Evolutionary conservation across 2,113 vertebrate genomes (phyloP).

Genomic region (Verasper variegatus): DNA sequence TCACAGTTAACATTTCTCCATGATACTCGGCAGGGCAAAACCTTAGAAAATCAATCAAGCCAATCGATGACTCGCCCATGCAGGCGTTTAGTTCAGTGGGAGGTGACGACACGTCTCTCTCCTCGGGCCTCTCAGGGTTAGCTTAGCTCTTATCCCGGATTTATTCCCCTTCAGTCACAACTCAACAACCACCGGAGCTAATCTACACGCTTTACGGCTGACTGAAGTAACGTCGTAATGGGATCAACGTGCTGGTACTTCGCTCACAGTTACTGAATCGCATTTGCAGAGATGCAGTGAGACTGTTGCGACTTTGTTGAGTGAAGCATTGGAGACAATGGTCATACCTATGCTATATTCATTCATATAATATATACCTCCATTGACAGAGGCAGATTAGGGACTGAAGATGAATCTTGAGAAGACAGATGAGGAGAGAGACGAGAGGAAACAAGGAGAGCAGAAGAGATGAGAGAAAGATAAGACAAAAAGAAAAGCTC

Average conservation of each 20-base stretch:
- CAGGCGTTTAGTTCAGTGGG: neutral
- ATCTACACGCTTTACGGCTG: neutral
- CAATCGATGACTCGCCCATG: neutral
- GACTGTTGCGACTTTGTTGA: too few relatives aligned
- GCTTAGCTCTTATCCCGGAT: neutral
- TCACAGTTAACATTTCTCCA: neutral
- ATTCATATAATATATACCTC: too few relatives aligned
- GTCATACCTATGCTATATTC: too few relatives aligned
- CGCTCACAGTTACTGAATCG: neutral
- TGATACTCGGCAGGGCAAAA: too few relatives aligned
- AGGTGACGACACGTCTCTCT: neutral
- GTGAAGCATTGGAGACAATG: too few relatives aligned
- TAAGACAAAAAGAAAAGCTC: neutral
- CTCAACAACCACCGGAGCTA: neutral
- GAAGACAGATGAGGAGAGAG: too few relatives aligned
- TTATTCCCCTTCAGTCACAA: neutral
- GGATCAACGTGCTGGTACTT: neutral
- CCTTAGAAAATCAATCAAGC: neutral
- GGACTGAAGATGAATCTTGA: too few relatives aligned
- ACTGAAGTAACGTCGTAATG: neutral
- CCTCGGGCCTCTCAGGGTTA: neutral
- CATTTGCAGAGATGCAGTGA: neutral
- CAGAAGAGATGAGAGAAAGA: neutral
- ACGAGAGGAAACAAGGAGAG: too few relatives aligned
- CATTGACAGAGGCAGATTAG: too few relatives aligned